These are phyloP conservation scores for Nysson spinosus DNA, from an alignment of 2,888 invertebrate genomes.

Conservation along the genomic window DNA sequence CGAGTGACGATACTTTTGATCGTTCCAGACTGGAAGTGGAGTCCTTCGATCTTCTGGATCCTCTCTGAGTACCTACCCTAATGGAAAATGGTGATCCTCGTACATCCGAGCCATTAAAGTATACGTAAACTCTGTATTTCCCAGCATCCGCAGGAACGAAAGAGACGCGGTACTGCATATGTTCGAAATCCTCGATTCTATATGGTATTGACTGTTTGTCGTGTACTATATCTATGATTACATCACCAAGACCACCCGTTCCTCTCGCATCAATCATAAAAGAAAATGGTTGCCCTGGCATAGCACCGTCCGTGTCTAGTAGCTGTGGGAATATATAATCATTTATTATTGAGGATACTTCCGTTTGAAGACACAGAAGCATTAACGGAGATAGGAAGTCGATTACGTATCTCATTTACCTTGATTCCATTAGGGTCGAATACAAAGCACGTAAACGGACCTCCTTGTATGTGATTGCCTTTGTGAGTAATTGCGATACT, in stretches of 20 bases:
- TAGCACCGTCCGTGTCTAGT: conserved; percentile 88
- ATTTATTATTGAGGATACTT: no score
- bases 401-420: conserved; percentile 68
- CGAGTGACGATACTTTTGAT: conserved; percentile 67
- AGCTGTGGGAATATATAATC: no score
- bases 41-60: conserved; percentile 74
- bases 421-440: conserved; percentile 95
- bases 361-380: background rate
- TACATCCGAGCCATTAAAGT: conserved; percentile 92
- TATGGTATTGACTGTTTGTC: conserved; percentile 91
- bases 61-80: conserved; percentile 87
- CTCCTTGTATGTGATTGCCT: conserved; percentile 96
- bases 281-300: conserved; percentile 92
- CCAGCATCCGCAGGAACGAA: conserved; percentile 89
- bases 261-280: conserved; percentile 87
- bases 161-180: conserved; percentile 86
- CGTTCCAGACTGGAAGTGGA: conserved; percentile 62
- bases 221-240: conserved; percentile 93
- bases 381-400: background rate
- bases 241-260: conserved; percentile 91
- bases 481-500: conserved; percentile 97
- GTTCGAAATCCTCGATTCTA: conserved; percentile 87
- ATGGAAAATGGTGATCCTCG: conserved; percentile 93
- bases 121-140: conserved; percentile 91
- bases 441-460: conserved; percentile 97